These are phyloP conservation scores for Pangasius krempfi DNA, from an alignment of 2,797 vertebrate genomes.

Conservation along the genomic window DNA sequence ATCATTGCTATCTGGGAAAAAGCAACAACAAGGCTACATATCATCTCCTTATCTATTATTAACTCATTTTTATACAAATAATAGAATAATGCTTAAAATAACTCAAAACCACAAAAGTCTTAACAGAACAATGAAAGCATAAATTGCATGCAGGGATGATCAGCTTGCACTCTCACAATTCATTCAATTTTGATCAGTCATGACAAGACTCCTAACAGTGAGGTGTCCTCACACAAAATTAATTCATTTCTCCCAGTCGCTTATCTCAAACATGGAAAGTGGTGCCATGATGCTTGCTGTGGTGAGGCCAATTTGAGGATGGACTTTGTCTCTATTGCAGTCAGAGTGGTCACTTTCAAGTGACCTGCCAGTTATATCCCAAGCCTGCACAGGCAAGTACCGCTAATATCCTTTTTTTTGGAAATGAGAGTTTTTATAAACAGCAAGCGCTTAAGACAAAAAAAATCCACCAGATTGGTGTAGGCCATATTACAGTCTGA, in stretches of 20 bases:
- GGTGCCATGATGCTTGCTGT: background rate
- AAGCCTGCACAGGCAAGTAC: background rate
- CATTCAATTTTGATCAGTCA: background rate
- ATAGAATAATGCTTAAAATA: background rate
- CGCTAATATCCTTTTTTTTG: background rate
- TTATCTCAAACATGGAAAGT: background rate
- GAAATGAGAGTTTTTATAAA: background rate
- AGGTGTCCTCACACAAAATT: background rate
- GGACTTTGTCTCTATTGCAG: background rate
- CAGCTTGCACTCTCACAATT: background rate
- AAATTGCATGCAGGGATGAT: background rate
- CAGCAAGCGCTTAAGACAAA: background rate
- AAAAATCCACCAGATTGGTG: background rate
- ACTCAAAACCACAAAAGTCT: background rate
- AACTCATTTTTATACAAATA: background rate
- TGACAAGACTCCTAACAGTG: background rate
- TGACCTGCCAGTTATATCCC: background rate
- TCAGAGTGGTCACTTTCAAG: background rate
- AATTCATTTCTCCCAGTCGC: background rate
- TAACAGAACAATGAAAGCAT: background rate
- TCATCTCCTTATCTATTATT: background rate
- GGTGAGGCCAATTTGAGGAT: background rate
- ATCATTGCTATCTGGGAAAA: background rate
- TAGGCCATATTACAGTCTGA: background rate
- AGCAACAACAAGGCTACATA: background rate